A percentile compares a stretch with the other conserved stretches of the same genome.
These are phyloP conservation scores for Lasiommata megera DNA, from an alignment of 2,888 invertebrate genomes.

Conservation along the genomic window DNA sequence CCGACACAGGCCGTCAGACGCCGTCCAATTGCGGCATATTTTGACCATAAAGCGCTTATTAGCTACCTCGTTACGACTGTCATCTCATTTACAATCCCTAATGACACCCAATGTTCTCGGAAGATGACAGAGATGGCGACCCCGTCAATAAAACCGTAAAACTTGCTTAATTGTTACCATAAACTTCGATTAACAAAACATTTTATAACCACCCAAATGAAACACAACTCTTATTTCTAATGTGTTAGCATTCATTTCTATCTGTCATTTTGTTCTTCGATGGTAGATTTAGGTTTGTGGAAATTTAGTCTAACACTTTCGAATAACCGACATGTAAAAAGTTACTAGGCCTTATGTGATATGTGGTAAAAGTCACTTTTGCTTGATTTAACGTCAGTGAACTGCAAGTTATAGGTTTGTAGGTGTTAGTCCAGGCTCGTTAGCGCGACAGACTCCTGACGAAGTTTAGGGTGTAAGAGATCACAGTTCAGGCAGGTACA, in stretches of 20 bases:
- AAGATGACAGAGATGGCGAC: slow-evolving; percentile 64
- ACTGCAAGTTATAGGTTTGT: slow-evolving; percentile 10
- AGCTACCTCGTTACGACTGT: slow-evolving; percentile 67
- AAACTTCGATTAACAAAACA: slow-evolving; percentile 46
- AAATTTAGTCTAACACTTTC: slow-evolving; percentile 20
- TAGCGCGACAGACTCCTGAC: slow-evolving; percentile 49
- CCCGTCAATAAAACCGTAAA: slow-evolving; percentile 69
- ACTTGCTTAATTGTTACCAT: slow-evolving; percentile 66
- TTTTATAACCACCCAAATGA: background rate
- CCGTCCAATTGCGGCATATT: slow-evolving; percentile 34
- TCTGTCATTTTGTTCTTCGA: background rate
- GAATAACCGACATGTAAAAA: background rate
- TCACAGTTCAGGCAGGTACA: slow-evolving; percentile 22
- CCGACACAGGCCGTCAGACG: slow-evolving; percentile 16
- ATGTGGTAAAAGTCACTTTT: slow-evolving; percentile 21
- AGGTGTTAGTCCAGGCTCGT: slow-evolving; percentile 46
- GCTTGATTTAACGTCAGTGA: background rate
- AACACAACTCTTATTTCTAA: background rate
- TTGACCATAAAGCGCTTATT: slow-evolving; percentile 59
- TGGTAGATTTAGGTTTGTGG: slow-evolving; percentile 10
- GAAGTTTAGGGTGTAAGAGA: slow-evolving; percentile 41
- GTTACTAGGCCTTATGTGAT: background rate
- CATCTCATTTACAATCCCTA: slow-evolving; percentile 73
- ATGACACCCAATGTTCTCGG: slow-evolving; percentile 69
- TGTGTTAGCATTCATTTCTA: slow-evolving; percentile 18